Evolutionary conservation across 2,113 vertebrate species (phyloP), one percentile per base, ranked within the genome.

Genomic region (Hydrolagus affinis): DNA sequence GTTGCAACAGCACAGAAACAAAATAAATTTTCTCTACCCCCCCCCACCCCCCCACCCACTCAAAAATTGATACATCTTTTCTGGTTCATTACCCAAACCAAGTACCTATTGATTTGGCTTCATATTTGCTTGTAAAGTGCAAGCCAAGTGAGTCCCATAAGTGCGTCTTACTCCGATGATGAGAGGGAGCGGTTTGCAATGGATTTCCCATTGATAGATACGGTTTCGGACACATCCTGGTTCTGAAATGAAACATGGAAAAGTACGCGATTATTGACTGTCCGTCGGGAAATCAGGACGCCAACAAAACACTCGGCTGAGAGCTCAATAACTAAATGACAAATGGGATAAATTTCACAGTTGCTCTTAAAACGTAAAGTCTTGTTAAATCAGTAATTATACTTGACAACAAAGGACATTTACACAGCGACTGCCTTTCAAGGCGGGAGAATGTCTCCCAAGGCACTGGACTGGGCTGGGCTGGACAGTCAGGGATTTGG

Each of bases 131-230:
- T 88, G 78, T 89, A 91, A 91, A 89, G 89, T 87, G 88, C 87
- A 86, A 88, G 88, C 60, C 68, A 86, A 87, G 86, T 90, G 88
- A 44, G 88, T 87, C 71, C 21, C 12, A 17, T n/a, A 78, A 94
- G 77, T 28, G 86, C 87, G 88, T 68, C 8, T n/a, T 90, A 86
- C 87, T 92, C 92, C 71, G 88, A 90, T 64, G 91, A 85, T 70
- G 90, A 88, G 87, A 87, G 66, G 21, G 91, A 86, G 57, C 85
- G 87, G 88, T 86, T 89, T 86, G 90, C 87, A 85, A 87, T 87
- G 83, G 93, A 89, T 89, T 89, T 91, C 87, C 93, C 92, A 87
- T 92, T 94, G 87, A 94, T 86, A 88, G 92, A 90, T 85, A 94
- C 6, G 70, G 90, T 92, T 87, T 92, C 92, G 72, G 91, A 91